A percentile compares a stretch with the other conserved stretches of the same genome.
Evolutionary conservation across 1,140 invertebrate species (phyloP).

Genomic region (Triops longicaudatus): DNA sequence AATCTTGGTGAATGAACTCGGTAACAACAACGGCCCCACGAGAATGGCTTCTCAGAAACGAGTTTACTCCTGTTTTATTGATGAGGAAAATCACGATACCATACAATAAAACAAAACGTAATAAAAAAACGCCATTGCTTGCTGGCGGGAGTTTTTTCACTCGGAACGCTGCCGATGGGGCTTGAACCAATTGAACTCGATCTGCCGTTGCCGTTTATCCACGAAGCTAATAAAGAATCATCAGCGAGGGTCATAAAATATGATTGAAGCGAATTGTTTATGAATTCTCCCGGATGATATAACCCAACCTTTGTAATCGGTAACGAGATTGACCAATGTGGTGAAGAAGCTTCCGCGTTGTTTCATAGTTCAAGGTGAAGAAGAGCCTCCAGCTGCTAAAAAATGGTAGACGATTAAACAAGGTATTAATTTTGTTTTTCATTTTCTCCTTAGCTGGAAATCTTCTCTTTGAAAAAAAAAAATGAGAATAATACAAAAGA

Average conservation of each 20-base stretch:
- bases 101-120: no score
- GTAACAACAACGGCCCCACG: not conserved
- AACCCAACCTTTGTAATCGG: not conserved
- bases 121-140: not conserved
- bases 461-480: not conserved
- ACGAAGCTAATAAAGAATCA: not conserved
- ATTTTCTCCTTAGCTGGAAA: not conserved
- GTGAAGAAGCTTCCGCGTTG: not conserved
- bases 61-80: not conserved
- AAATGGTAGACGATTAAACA: not conserved
- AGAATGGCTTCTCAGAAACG: not conserved
- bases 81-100: not conserved
- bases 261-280: not conserved
- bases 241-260: not conserved
- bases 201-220: not conserved
- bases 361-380: not conserved
- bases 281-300: no score
- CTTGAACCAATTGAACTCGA: not conserved
- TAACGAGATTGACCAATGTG: not conserved
- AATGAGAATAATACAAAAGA: not conserved
- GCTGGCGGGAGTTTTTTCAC: not conserved
- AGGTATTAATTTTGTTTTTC: not conserved
- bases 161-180: not conserved
- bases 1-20: slow-evolving; percentile 8
- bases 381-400: not conserved